Evolutionary conservation across 2,888 invertebrate species (phyloP), one percentile per base, ranked within the genome.

Genomic region (Pediacus dermestoides): DNA sequence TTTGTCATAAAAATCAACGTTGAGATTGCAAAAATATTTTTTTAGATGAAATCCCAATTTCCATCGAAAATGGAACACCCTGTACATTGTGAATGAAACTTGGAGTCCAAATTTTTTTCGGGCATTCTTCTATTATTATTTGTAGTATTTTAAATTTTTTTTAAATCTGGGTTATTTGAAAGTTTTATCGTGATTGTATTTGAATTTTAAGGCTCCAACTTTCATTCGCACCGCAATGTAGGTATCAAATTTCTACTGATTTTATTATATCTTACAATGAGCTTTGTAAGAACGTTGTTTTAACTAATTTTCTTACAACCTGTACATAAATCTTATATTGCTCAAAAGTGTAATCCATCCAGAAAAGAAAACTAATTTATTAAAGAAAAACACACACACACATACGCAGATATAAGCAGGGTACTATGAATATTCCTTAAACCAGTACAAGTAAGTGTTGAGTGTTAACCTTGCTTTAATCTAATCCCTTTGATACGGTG

Each of bases 291-390:
- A 42, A 47, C 34, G 41, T 33, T n/a, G 23, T 26, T 33, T 15
- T 37, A 11, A 4, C 4, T 28, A 42, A 43, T 47, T 49, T 52
- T 47, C 38, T 44, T 41, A 44, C 35, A 42, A 46, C 42, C 41
- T 52, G 48, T 50, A 46, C 41, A 48, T 50, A 56, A 56, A 53
- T 54, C 60, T 53, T 47, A n/a, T 28, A 28, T 64, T 64, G 67
- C 67, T 67, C 67, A 68, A 68, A 66, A 66, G 64, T 68, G 56
- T 67, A 67, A 66, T 68, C 68, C 67, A 67, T 68, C 67, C 67
- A 68, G 52, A 58, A 46, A 50, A 37, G 39, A 48, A 44, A 50
- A 52, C 53, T 56, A 58, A 56, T 53, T 53, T 60, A 52, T 53
- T 54, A 50, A 58, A 59, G 55, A 53, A 57, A 52, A 58, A 57